Evolutionary conservation across 2,888 invertebrate species (phyloP), one percentile per base, ranked within the genome.

Genomic region (Fragum whitleyi): DNA sequence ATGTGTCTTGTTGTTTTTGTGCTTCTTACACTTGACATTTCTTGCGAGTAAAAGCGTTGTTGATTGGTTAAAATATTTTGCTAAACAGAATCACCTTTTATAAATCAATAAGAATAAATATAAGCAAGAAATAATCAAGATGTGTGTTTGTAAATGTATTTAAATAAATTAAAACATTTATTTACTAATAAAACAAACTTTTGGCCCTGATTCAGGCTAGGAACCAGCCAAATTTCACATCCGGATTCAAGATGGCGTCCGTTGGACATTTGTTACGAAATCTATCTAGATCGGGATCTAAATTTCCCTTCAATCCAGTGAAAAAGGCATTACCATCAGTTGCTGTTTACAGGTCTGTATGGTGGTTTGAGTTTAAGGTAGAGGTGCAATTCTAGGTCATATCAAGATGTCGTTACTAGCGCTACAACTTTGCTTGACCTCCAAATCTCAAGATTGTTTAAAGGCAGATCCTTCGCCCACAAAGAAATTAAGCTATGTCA

Each of bases 231-330:
- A 26, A 57, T 1, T 55, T 11, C n/a, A 19, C 68, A 23, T 28
- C 57, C 39, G 69, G 36, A 69, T 57, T 42, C 74, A 88, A 89
- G 61, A 91, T 91, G 91, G 89, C 91, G 74, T 88, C 89, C 78
- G 81, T 90, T 74, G 89, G 90, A 70, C 72, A 79, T 71, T 71
- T 91, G 74, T 79, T 90, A 85, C 85, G 88, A 79, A 87, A 85
- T 76, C 77, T 83, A 70, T 82, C 86, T 53, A 74, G 79, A 11
- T 70, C 79, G 32, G 79, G 87, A 53, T 51, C 76, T 9, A 42
- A 72, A 28, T 67, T 77, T 28, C 70, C 87, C 65, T 74, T 82
- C 57, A 77, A 79, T 42, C 75, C 89, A n/a, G 65, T 81, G 2
- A 75, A 87, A 19, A 81, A 59, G 21, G 83, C 77, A 62, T 76